Evolutionary conservation across 2,888 invertebrate genomes (phyloP), one percentile per base, ranked within the genome.

Genomic region (Tetanocera ferruginea): DNA sequence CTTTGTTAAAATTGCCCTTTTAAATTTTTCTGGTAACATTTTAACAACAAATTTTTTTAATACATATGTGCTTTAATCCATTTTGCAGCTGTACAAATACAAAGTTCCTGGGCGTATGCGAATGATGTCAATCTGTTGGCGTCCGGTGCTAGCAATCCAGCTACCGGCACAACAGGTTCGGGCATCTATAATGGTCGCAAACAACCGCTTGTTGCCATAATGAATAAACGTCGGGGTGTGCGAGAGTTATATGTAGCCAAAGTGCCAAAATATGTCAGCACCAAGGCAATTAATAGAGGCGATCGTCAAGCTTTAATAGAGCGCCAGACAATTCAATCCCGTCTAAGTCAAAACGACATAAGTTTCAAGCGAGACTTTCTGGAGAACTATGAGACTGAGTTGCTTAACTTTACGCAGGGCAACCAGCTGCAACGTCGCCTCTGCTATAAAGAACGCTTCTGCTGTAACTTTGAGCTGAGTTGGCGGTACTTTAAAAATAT

Each of bases 91-190:
- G 91, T 93, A 0, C 93, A 95, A 86, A 91, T 92, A 5, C 95
- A 96, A 86, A 92, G 94, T 77, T 92, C 93, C 4, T 96, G 94
- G 91, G 92, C 96, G 0, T 92, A 92, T 77, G 90, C 91, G 0
- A 90, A 94, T 86, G 91, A 94, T 76, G 93, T 94, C 0, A 95
- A 94, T 84, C 91, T 96, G 4, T 86, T 96, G 11, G 93, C 93
- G 0, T 90, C 96, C 2, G 95, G 95, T 23, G 92, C 94, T 2
- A 95, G 94, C 85, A 89, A 91, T 64, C 93, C 94, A 0, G 78
- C 77, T 0, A 85, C 90, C 0, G 94, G 94, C 3, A 92, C 92
- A 82, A 92, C 93, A 49, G 96, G 96, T 4, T 93, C 93, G 11
- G 96, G 96, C n/a, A 94, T 96, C 76, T 96, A 92, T 86, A 91